Conservation (phyloP, 2,888 invertebrate species). For the Yponomeuta plumbellus region DNA sequence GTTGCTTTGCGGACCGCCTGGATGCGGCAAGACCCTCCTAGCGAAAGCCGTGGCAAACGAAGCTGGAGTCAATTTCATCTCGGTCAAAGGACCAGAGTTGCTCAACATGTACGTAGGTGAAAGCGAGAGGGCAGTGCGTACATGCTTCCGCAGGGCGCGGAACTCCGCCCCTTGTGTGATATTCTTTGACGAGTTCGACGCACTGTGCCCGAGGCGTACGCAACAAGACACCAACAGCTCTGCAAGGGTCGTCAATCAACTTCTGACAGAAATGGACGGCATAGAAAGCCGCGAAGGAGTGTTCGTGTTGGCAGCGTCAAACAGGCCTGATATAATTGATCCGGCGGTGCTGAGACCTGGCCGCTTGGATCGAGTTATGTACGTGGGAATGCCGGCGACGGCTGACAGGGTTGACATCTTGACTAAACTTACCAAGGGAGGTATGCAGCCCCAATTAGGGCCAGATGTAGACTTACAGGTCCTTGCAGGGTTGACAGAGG, state of each 20-base stretch:
- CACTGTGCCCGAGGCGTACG: slow-evolving; percentile 92
- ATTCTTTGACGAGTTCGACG: slow-evolving; percentile 99
- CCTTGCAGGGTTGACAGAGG: slow-evolving; percentile 82
- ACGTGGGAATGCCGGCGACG: slow-evolving; percentile 90
- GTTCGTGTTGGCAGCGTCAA: slow-evolving; percentile 96
- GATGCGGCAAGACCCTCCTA: slow-evolving; percentile 95
- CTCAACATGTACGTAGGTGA: slow-evolving; percentile 99
- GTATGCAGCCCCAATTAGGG: slow-evolving; percentile 85
- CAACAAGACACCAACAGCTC: slow-evolving; percentile 83
- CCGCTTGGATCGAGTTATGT: slow-evolving; percentile 91
- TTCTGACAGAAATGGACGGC: slow-evolving; percentile 99
- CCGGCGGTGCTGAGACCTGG: slow-evolving; percentile 94
- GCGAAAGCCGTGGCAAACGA: slow-evolving; percentile 99
- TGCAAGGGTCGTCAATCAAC: slow-evolving; percentile 95
- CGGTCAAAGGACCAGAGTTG: slow-evolving; percentile 98
- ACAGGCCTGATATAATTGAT: slow-evolving; percentile 97
- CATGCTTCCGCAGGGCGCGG: slow-evolving; percentile 94
- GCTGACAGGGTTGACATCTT: slow-evolving; percentile 92
- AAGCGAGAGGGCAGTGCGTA: slow-evolving; percentile 97
- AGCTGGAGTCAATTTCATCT: slow-evolving; percentile 98
- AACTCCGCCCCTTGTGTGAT: slow-evolving; percentile 98
- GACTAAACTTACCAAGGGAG: slow-evolving; percentile 91
- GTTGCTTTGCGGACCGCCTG: slow-evolving; percentile 96
- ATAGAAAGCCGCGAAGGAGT: slow-evolving; percentile 94
- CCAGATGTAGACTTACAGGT: slow-evolving; percentile 85